These are phyloP conservation scores for Ptychochromis oligacanthus DNA, from an alignment of 2,113 vertebrate genomes.

Conservation along the genomic window DNA sequence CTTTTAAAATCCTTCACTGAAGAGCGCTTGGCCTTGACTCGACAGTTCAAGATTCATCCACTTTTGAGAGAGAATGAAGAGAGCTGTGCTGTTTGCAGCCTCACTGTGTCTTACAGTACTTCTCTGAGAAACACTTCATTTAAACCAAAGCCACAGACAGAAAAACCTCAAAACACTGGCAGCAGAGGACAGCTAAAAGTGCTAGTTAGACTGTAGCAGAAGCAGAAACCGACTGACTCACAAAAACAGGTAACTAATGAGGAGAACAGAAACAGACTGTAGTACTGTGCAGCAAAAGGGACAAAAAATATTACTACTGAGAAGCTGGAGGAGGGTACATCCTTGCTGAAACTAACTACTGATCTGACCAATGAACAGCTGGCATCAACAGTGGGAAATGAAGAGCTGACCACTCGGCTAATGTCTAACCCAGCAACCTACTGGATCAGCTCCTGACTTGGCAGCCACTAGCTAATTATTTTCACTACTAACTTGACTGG, in stretches of 20 bases:
- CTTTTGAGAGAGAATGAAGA: constrained; percentile 11
- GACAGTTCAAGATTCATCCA: background rate
- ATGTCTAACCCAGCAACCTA: background rate
- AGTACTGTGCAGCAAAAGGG: background rate
- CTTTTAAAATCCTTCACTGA: constrained; percentile 20
- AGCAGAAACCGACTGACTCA: background rate
- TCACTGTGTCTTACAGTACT: background rate
- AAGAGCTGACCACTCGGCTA: background rate
- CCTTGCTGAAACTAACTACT: background rate
- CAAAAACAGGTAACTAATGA: background rate
- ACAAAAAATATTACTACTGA: background rate
- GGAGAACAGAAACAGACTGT: background rate
- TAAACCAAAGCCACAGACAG: constrained; percentile 5
- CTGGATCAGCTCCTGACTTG: background rate
- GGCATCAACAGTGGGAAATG: background rate
- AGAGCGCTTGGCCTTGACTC: constrained; percentile 21
- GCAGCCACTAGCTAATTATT: background rate
- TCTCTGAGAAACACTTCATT: constrained; percentile 8
- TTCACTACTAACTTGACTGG: background rate
- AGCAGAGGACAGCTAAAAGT: background rate
- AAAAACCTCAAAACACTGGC: constrained; percentile 1
- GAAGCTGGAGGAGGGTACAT: background rate
- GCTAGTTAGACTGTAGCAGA: background rate
- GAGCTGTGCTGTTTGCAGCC: background rate
- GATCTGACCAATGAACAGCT: background rate